Conservation (phyloP, 2,113 vertebrate species). For the Chelonoidis abingdonii region DNA sequence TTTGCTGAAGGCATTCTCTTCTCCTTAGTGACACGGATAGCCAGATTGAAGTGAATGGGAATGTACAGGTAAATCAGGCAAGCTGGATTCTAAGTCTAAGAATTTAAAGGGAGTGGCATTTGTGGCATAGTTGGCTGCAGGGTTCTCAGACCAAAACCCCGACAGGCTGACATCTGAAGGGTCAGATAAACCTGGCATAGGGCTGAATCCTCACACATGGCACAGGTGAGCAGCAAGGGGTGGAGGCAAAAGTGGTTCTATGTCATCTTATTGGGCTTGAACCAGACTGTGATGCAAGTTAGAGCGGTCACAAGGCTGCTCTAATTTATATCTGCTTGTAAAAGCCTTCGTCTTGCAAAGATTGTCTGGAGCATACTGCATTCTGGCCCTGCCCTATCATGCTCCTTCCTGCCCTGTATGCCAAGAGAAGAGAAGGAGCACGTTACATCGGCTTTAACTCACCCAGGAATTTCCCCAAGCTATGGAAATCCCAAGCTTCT, state of each 20-base stretch:
- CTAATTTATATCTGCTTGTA: not conserved
- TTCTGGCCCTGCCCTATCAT: not conserved
- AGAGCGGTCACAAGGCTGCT: not conserved
- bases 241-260: no score
- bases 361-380: no score
- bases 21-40: not conserved
- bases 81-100: not conserved
- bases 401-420: no score
- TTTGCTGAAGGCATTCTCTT: not conserved
- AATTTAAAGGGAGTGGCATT: not conserved
- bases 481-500: not conserved
- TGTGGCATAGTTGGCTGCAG: not conserved
- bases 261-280: not conserved
- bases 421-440: not conserved
- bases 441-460: not conserved
- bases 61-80: not conserved
- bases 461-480: not conserved
- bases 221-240: not conserved
- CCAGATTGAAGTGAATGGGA: not conserved
- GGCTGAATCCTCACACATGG: not conserved
- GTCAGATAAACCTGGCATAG: not conserved
- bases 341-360: not conserved
- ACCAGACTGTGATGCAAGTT: not conserved
- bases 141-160: not conserved
- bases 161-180: not conserved